A percentile compares a stretch with the other conserved stretches of the same genome.
These are phyloP conservation scores for Helicolenus hilgendorfi DNA, from an alignment of 2,797 vertebrate species.

Conservation along the genomic window DNA sequence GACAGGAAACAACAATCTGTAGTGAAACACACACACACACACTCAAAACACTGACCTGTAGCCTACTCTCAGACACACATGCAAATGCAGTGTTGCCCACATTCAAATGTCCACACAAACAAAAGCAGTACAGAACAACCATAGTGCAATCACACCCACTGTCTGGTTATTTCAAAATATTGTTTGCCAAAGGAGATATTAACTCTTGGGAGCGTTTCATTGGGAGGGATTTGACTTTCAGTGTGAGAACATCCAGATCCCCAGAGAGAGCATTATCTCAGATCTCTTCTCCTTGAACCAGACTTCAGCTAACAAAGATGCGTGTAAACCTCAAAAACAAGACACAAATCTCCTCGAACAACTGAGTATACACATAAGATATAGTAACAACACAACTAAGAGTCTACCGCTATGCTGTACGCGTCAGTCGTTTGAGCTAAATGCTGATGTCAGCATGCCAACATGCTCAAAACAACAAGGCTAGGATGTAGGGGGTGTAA, in stretches of 20 bases:
- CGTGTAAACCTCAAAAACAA: neutral
- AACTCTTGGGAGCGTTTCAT: neutral
- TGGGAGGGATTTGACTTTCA: neutral
- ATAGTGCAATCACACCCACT: neutral
- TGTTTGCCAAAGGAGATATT: neutral
- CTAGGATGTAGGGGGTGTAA: neutral
- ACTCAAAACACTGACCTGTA: neutral
- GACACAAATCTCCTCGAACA: neutral
- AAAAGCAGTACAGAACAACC: neutral
- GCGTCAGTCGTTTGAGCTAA: neutral
- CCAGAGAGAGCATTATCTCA: neutral
- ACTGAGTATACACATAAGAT: neutral
- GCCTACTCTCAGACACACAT: neutral
- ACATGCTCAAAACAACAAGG: neutral
- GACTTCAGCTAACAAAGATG: neutral
- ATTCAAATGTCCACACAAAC: neutral
- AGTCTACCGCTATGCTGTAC: neutral
- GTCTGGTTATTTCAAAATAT: neutral
- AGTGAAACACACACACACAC: neutral
- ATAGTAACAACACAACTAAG: neutral
- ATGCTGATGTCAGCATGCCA: neutral
- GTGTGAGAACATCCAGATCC: neutral
- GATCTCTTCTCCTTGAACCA: neutral
- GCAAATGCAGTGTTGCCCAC: neutral
- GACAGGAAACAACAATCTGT: conserved; percentile 73